These are phyloP conservation scores for Danionella cerebrum DNA, from an alignment of 2,113 vertebrate genomes.

Conservation along the genomic window DNA sequence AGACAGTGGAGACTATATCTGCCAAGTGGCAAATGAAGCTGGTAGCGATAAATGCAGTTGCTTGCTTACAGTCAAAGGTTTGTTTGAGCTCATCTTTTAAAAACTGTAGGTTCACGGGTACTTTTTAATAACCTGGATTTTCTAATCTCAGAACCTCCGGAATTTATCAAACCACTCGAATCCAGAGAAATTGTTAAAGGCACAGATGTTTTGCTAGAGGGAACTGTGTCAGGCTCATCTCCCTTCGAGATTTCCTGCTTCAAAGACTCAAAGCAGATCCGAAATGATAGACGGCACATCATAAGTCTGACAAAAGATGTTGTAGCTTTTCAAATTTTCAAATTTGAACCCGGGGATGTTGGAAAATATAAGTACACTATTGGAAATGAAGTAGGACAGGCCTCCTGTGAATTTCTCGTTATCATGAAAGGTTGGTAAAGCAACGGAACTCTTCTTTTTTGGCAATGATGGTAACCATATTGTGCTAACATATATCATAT, in stretches of 20 bases:
- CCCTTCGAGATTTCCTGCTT: constrained; percentile 86
- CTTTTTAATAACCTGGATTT: constrained; percentile 15
- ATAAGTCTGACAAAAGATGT: constrained; percentile 76
- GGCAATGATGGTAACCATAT: not conserved
- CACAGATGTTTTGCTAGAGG: constrained; percentile 81
- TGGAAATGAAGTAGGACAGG: constrained; percentile 84
- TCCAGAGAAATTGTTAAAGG: constrained; percentile 85
- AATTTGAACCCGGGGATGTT: constrained; percentile 75
- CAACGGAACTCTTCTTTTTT: not conserved
- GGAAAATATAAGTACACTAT: constrained; percentile 86
- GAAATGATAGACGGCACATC: constrained; percentile 85
- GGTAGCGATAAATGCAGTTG: constrained; percentile 85
- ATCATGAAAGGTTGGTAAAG: constrained; percentile 84
- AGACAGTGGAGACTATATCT: constrained; percentile 87
- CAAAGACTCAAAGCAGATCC: constrained; percentile 79
- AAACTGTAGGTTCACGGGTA: too few relatives aligned
- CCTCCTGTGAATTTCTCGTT: constrained; percentile 76
- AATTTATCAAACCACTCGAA: constrained; percentile 84
- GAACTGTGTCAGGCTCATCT: constrained; percentile 78
- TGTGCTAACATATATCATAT: constrained; percentile 8
- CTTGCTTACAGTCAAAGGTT: constrained; percentile 89
- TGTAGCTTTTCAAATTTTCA: constrained; percentile 79
- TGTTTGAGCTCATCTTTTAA: constrained; percentile 39
- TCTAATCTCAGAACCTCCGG: constrained; percentile 75
- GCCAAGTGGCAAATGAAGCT: constrained; percentile 87